These are phyloP conservation scores for Meriones psammophilus DNA, from an alignment of 2,797 vertebrate genomes.

Conservation along the genomic window DNA sequence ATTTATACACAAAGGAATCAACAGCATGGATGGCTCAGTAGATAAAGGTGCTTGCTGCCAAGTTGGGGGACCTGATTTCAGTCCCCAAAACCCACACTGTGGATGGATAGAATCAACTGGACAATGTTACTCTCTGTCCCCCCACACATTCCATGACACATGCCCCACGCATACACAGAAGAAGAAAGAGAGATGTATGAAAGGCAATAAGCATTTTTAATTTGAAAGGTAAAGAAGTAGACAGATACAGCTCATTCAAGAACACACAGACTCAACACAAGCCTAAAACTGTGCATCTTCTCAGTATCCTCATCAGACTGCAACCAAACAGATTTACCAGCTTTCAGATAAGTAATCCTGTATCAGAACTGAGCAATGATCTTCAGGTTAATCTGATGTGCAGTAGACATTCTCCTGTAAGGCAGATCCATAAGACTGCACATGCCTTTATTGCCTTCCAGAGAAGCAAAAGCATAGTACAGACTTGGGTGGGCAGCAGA, in stretches of 20 bases:
- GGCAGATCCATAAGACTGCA: neutral
- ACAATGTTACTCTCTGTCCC: neutral
- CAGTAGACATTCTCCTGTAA: neutral
- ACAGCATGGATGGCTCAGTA: neutral
- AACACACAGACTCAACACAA: neutral
- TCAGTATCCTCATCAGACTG: slow-evolving; percentile 15
- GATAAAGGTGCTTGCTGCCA: neutral
- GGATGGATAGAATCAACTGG: accelerated
- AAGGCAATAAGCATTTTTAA: neutral
- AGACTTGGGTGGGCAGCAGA: slow-evolving; percentile 47
- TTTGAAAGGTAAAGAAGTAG: neutral
- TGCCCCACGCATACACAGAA: neutral
- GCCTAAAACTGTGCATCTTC: neutral
- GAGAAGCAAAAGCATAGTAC: slow-evolving; percentile 78
- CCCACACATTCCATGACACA: neutral
- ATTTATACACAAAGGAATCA: neutral
- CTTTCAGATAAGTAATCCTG: neutral
- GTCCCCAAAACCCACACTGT: neutral
- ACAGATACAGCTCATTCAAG: slow-evolving; percentile 6
- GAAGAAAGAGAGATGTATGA: neutral
- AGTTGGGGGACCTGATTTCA: neutral
- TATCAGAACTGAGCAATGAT: slow-evolving; percentile 39
- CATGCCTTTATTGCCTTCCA: slow-evolving; percentile 54
- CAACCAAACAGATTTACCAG: neutral
- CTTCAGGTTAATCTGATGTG: neutral